Base-by-base conservation (phyloP, 2,888 invertebrate species). In the Petrophora chlorosata region DNA sequence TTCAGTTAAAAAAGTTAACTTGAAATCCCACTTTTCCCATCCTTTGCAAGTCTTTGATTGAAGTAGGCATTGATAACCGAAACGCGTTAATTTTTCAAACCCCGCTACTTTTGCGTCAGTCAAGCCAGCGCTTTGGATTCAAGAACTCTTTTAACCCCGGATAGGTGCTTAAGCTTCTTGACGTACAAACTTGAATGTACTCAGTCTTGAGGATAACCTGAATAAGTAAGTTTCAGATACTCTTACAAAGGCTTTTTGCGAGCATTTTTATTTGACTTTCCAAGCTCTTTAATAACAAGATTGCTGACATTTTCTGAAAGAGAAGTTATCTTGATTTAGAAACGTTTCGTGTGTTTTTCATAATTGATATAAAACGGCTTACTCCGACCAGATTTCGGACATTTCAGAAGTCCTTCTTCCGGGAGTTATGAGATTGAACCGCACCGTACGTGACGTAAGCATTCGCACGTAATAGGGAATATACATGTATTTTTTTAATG, bases 231-330 rank as follows among this genome's bases (percentile, higher is more conserved):
- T 52, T 43, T 43, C 13, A 23, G 39, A 33, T 34, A 39, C 30
- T 35, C 14, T 23, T 42, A 43, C 43, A 22, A 35, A 30, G 39
- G 29, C 14, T 25, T 32, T 45, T 43, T 34, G 41, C 23, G 29
- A 35, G 19, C 38, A 39, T 39, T 47, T 47, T 46, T 52, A 43
- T 52, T 35, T 40, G 47, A 47, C 39, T 52, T 52, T 10, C 13
- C 38, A 22, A 48, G 25, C 40, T 33, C 35, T 41, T 35, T 41
- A 47, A 36, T 43, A 43, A 38, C 15, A 42, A 49, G 28, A 36
- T 46, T 29, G 14, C 7, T 13, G 12, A 26, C n/a, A 23, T 23
- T n/a, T n/a, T n/a, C n/a, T n/a, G n/a, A 23, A 23, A 23, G 23
- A n/a, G n/a, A n/a, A n/a, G n/a, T n/a, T n/a, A n/a, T n/a, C n/a